Evolutionary conservation across 2,113 vertebrate species (phyloP), one percentile per base, ranked within the genome.

Genomic region (Girardinichthys multiradiatus): DNA sequence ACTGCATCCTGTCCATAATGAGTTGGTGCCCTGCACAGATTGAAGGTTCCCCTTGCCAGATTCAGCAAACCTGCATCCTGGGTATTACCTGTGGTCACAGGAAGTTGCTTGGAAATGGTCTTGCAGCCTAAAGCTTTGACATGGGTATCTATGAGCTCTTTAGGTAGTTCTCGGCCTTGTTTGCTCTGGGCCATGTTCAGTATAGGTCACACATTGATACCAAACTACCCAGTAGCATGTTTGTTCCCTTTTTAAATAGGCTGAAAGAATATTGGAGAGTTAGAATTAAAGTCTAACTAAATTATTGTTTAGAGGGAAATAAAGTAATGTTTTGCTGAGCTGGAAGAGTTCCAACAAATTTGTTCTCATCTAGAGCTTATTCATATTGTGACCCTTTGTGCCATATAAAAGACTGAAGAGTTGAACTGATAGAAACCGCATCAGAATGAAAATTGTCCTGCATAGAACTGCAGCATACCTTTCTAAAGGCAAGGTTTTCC

Each of bases 401-500:
- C 42, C 42, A 19, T 1, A 19, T 45, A 19, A 45, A 45, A 19
- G 19, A 45, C 4, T 5, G 1, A 15, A 45, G 1, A 1, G 17
- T 19, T 17, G 4, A 45, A 45, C 17, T 45, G 42, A n/a, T 54
- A n/a, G 24, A n/a, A 54, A 3, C 9, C 21, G 21, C 24, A 10
- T 68, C 29, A 30, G 14, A 27, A 0, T 21, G 4, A 63, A 12
- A 28, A 45, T 51, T 57, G 5, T 33, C 21, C 28, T 33, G 45
- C 60, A 45, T 57, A 21, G 60, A 54, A 13, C 5, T 57, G 2
- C 37, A 10, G 33, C 65, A 42, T 0, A 17, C 9, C 60, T 42
- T 54, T 64, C 68, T 68, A n/a, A 54, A 24, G 2, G 21, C 48
- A n/a, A 9, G 48, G 48, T 73, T 48, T 65, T 48, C 54, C 37